Evolutionary conservation across 2,888 invertebrate species (phyloP), one percentile per base, ranked within the genome.

Genomic region (Metacarcinus magister): DNA sequence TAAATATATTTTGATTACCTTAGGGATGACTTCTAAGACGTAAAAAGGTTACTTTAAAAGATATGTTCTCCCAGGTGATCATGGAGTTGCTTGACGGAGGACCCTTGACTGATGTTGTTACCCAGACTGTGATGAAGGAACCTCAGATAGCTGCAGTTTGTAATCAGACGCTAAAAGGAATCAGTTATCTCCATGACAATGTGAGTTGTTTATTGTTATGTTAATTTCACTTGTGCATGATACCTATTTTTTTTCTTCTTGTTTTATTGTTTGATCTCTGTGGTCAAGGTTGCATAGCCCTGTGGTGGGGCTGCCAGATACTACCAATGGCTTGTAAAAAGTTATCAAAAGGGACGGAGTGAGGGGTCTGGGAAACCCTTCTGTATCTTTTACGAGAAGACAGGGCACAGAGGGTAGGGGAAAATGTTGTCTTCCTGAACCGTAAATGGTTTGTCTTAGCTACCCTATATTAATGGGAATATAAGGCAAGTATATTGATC

Each of bases 41-140:
- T 67, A n/a, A 75, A 75, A 23, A 75, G 54, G 54, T 54, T 16
- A n/a, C n/a, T n/a, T 75, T 75, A 75, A 28, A 75, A 75, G 8
- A 60, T 60, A 23, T 60, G 23, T 28, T 82, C 2, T 67, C 2
- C 8, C 93, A 97, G 97, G 97, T 99, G 0, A 98, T 99, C 0
- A 99, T 99, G 99, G 99, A 99, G 97, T 98, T 99, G 96, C 98
- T 99, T 96, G 99, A 99, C 97, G 99, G 99, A 7, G 99, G 99
- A 0, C 99, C 99, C 13, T 98, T 99, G 92, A 99, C 99, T 0
- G 99, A 99, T 97, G 99, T 99, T 0, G 99, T 99, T 67, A 99
- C 99, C 0, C 99, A 99, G 97, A 99, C 99, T 0, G 98, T 99
- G 13, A 99, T 99, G 99, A 99, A 99, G 97, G 99, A 99, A 97